Evolutionary conservation across 2,797 vertebrate species (phyloP), one percentile per base, ranked within the genome.

Genomic region (Rhinichthys osculus): DNA sequence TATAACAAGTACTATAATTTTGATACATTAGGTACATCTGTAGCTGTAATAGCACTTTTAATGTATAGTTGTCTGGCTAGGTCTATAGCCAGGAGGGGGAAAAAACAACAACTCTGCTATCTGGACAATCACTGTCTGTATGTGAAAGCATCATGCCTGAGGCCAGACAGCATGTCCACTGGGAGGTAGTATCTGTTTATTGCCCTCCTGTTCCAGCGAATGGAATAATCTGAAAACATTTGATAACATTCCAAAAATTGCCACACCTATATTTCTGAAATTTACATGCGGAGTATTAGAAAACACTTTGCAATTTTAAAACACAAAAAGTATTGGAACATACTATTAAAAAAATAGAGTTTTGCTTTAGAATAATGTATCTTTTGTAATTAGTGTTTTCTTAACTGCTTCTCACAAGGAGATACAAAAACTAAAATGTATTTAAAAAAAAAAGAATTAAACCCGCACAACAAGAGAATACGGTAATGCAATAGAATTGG

Each of bases 71-170:
- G 59, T 79, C 23, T 70, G 52, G 67, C 27, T 54, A 78, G 47
- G 62, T 67, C 38, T 69, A 78, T 78, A 79, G 83, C 52, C 38
- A 71, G 74, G 78, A 80, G 67, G 62, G 14, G 21, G 38, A 21
- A 30, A 47, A 50, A 84, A 54, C 52, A 50, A 17, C 10, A 30
- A 2, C 77, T 69, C 30, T 47, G 76, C n/a, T 82, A 78, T 81
- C 70, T 54, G 74, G 66, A 81, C 85, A 85, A 79, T 76, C 74
- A 44, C 85, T 54, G 82, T 87, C 66, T n/a, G 83, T 91, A 88
- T 80, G 89, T 89, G 54, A 67, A 72, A 27, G 54, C 81, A 72
- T 85, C 74, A 78, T 42, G 84, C 5, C 67, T 47, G 84, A 84
- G 87, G 82, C 62, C 38, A 87, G 85, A 87, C 81, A 79, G 77